phyloP scores from a whole-genome alignment of 2,113 vertebrate genomes.

The Oceanodroma tethys region DNA sequence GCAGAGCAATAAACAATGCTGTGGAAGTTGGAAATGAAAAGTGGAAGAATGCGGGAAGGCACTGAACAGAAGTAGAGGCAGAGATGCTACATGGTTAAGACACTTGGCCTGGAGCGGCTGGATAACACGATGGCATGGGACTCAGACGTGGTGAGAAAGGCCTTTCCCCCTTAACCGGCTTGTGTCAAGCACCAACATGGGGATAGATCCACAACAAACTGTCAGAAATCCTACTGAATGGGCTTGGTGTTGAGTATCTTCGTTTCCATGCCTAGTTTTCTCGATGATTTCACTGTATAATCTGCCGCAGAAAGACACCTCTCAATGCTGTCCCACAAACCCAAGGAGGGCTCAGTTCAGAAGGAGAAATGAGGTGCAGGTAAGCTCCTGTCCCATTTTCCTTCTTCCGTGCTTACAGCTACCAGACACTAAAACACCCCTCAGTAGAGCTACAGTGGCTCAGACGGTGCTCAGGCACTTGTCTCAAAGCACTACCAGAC shows the following conservation, averaged over 20 bases:
- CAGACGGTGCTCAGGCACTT: background rate
- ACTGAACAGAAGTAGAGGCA: background rate
- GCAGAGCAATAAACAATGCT: conserved; percentile 7
- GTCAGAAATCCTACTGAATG: background rate
- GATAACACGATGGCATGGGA: background rate
- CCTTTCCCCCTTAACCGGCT: background rate
- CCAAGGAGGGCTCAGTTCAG: background rate
- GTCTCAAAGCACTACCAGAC: background rate
- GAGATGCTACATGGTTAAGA: background rate
- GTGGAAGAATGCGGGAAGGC: background rate
- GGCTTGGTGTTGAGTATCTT: background rate
- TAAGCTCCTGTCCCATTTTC: background rate
- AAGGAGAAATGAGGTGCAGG: background rate
- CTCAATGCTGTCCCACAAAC: background rate
- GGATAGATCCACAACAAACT: background rate
- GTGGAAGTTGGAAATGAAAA: conserved; percentile 17
- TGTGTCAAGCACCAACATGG: background rate
- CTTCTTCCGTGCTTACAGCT: fast-evolving
- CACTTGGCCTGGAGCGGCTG: background rate
- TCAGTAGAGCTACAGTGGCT: background rate
- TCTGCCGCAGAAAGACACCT: fast-evolving
- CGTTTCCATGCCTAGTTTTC: background rate
- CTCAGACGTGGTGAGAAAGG: background rate
- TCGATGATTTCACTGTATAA: background rate
- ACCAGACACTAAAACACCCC: background rate